A percentile compares a stretch with the other conserved stretches of the same genome.
Conservation (phyloP, 2,797 vertebrate species). For the Notolepis coatsorum region DNA sequence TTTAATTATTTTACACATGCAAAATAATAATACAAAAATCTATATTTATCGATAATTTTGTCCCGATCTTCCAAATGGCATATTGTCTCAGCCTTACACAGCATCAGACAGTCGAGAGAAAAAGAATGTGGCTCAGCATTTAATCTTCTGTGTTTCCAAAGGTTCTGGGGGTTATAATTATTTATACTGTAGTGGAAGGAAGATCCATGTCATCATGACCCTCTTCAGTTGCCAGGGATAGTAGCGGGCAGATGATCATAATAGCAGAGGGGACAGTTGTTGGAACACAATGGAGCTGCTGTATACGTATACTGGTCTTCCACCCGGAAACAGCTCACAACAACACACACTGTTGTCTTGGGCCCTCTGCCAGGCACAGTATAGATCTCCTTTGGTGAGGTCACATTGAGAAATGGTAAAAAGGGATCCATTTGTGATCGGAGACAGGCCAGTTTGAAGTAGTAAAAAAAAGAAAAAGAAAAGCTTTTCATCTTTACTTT, state of each 20-base stretch:
- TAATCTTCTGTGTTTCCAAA: too few relatives aligned
- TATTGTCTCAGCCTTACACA: too few relatives aligned
- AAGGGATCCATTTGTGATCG: constrained; percentile 26
- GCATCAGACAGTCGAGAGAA: too few relatives aligned
- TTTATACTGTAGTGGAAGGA: background rate
- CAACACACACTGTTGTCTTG: constrained; percentile 53
- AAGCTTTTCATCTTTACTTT: background rate
- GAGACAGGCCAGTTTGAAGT: background rate
- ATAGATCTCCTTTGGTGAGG: constrained; percentile 11
- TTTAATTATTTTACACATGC: too few relatives aligned
- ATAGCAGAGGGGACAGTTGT: constrained; percentile 40
- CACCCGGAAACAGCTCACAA: constrained; percentile 58
- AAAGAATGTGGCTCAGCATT: too few relatives aligned
- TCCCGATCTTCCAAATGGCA: too few relatives aligned
- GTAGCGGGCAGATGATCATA: constrained; percentile 41
- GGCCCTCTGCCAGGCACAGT: background rate
- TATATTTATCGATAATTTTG: too few relatives aligned
- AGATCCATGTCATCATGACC: constrained; percentile 39
- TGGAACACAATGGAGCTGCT: constrained; percentile 52
- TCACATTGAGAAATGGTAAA: constrained; percentile 36
- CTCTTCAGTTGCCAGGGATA: constrained; percentile 28
- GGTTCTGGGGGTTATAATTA: too few relatives aligned
- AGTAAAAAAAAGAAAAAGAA: background rate
- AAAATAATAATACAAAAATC: too few relatives aligned
- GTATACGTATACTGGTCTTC: constrained; percentile 36